Percentiles rank a stretch among this genome's conserved stretches.
These are phyloP conservation scores for Junco hyemalis DNA, from an alignment of 2,113 vertebrate species.

Conservation along the genomic window DNA sequence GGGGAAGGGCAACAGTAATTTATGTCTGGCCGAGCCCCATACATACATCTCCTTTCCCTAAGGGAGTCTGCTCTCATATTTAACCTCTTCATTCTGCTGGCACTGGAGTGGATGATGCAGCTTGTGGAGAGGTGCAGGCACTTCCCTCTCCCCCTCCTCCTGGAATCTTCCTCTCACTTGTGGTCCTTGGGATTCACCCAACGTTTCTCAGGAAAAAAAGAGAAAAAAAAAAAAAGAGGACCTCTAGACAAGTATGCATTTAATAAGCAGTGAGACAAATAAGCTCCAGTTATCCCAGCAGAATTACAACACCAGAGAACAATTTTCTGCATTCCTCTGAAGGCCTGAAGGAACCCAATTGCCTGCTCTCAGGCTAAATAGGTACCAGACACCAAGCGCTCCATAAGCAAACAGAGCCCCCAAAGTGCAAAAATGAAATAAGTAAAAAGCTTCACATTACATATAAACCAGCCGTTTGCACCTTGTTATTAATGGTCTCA, in stretches of 20 bases:
- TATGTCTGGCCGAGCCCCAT: neutral
- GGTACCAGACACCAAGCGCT: conserved; percentile 85
- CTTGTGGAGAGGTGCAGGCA: conserved; percentile 36
- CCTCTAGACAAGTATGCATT: conserved; percentile 61
- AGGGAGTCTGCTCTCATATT: neutral
- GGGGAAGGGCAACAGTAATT: neutral
- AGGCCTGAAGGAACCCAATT: conserved; percentile 81
- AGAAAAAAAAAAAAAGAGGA: neutral
- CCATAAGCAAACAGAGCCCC: conserved; percentile 82
- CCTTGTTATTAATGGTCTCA: conserved; percentile 82
- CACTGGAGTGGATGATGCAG: conserved; percentile 31
- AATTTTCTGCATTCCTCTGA: conserved; percentile 81
- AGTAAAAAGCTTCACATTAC: conserved; percentile 81
- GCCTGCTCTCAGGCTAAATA: conserved; percentile 77
- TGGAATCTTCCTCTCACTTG: conserved; percentile 46
- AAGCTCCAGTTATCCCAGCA: conserved; percentile 71
- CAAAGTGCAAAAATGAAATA: conserved; percentile 83
- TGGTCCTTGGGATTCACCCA: conserved; percentile 61
- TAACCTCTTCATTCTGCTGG: conserved; percentile 43
- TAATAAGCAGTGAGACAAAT: conserved; percentile 74
- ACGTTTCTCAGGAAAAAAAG: neutral
- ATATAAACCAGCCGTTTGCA: conserved; percentile 78
- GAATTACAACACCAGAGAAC: conserved; percentile 82
- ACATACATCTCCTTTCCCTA: neutral
- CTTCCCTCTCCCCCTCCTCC: conserved; percentile 13